Percentiles rank a stretch among this genome's conserved stretches.
These are phyloP conservation scores for Arctopsyche grandis DNA, from an alignment of 1,140 invertebrate species.

Conservation along the genomic window DNA sequence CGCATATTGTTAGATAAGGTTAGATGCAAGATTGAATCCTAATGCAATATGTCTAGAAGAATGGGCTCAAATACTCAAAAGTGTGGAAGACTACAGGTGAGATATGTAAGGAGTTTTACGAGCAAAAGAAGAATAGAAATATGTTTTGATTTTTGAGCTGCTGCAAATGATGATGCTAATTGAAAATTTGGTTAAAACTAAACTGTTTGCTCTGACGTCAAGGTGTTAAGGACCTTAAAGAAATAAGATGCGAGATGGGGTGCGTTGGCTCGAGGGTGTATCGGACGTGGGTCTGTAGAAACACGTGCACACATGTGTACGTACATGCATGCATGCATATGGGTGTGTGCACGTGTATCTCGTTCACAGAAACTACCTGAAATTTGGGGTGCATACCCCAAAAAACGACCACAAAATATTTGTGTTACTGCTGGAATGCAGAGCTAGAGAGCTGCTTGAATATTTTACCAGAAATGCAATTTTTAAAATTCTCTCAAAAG, in stretches of 20 bases:
- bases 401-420: conserved; percentile 25
- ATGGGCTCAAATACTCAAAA: no score
- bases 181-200: no score
- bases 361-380: conserved; percentile 37
- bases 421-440: conserved; percentile 35
- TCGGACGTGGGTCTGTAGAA: neutral
- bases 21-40: no score
- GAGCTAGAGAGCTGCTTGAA: neutral
- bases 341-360: conserved; percentile 14
- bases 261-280: conserved; percentile 20
- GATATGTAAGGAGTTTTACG: no score
- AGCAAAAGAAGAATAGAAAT: no score
- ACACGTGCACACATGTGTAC: neutral
- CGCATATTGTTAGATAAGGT: no score
- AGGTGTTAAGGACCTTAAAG: conserved; percentile 12
- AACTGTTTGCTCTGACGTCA: neutral
- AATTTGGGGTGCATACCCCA: conserved; percentile 37
- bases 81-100: no score
- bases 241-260: conserved; percentile 6
- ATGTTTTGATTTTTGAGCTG: no score
- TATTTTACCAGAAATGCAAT: no score
- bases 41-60: no score
- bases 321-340: neutral
- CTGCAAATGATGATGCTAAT: no score
- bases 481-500: no score